A percentile compares a stretch with the other conserved stretches of the same genome.
These are phyloP conservation scores for Lepisosteus oculatus DNA, from an alignment of 2,113 vertebrate genomes.

Conservation along the genomic window DNA sequence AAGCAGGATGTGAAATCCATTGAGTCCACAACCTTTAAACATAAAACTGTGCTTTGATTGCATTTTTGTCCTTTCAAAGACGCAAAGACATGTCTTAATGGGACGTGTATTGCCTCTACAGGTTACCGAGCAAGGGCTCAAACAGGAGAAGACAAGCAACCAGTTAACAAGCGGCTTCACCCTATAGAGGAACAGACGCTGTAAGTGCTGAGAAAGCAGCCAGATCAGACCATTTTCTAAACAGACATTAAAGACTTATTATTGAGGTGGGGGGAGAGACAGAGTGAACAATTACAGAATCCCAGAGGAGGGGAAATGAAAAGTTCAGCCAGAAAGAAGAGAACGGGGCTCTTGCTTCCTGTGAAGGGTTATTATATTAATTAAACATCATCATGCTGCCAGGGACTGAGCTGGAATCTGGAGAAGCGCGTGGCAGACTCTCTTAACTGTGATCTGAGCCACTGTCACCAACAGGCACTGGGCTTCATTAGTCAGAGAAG, in stretches of 20 bases:
- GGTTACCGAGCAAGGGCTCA: neutral
- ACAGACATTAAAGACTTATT: constrained; percentile 14
- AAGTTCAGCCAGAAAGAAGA: constrained; percentile 52
- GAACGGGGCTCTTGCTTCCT: constrained; percentile 40
- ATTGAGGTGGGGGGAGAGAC: constrained; percentile 28
- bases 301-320: constrained; percentile 67
- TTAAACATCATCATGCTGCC: constrained; percentile 74
- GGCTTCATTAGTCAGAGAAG: neutral
- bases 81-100: too few relatives aligned
- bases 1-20: too few relatives aligned
- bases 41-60: too few relatives aligned
- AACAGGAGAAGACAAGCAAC: constrained; percentile 8
- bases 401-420: neutral
- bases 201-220: constrained; percentile 2
- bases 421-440: neutral
- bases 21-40: too few relatives aligned
- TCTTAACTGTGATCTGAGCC: neutral
- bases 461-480: neutral
- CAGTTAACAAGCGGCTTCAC: neutral
- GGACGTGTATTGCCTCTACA: too few relatives aligned
- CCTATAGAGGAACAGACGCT: neutral
- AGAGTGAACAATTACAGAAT: constrained; percentile 57
- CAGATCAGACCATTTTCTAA: neutral
- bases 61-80: too few relatives aligned
- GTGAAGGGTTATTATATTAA: constrained; percentile 77